Percentiles rank a stretch among this genome's conserved stretches.
Conservation (phyloP, 2,797 vertebrate species). For the Sciurus vulgaris region DNA sequence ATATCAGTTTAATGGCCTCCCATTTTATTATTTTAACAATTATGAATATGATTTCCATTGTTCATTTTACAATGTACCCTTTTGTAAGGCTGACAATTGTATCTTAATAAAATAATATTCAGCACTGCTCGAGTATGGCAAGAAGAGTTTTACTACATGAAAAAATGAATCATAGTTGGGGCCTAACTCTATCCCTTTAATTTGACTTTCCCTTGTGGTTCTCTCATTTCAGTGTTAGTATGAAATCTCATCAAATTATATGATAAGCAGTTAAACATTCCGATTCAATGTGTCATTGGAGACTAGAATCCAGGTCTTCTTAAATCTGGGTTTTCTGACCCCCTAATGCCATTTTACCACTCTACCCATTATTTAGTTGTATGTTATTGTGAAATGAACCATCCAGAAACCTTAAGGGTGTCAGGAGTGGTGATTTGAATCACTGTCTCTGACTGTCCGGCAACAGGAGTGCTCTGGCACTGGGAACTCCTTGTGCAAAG, state of each 20-base stretch:
- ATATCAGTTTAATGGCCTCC: not conserved
- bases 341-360: not conserved
- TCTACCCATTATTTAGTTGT: not conserved
- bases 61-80: not conserved
- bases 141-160: not conserved
- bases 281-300: not conserved
- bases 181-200: not conserved
- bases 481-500: no score
- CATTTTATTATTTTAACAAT: not conserved
- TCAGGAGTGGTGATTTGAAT: no score
- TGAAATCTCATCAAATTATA: slow-evolving; percentile 7
- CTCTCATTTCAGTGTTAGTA: not conserved
- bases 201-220: not conserved
- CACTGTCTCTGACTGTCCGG: no score
- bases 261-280: not conserved
- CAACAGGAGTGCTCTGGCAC: no score
- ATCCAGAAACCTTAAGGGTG: not conserved
- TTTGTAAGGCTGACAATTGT: not conserved
- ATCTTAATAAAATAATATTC: not conserved
- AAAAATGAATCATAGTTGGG: not conserved
- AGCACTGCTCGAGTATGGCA: not conserved
- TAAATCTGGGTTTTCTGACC: not conserved
- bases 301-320: not conserved
- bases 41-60: not conserved
- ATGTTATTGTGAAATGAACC: not conserved